A percentile compares a stretch with the other conserved stretches of the same genome.
Evolutionary conservation across 1,140 invertebrate genomes (phyloP).

Genomic region (Lamellibrachia luymesi): DNA sequence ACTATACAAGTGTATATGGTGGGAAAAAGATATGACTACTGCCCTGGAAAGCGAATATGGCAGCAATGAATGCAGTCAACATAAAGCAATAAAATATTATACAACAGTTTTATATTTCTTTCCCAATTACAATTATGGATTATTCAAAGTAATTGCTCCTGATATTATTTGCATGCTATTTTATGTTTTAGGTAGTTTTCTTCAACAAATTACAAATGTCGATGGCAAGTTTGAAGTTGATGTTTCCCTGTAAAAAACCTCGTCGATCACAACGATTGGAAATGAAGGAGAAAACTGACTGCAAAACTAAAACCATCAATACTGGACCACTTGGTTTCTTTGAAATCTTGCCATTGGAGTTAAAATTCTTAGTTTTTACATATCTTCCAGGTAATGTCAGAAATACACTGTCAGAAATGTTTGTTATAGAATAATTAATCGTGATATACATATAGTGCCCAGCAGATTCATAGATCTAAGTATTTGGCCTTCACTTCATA

Average conservation of each 20-base stretch:
- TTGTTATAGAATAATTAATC: background rate
- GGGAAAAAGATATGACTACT: no score
- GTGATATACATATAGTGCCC: no score
- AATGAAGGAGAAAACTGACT: constrained; percentile 39
- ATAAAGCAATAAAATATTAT: no score
- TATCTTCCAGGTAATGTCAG: constrained; percentile 44
- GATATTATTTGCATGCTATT: background rate
- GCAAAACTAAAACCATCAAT: constrained; percentile 34
- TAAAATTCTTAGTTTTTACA: constrained; percentile 49
- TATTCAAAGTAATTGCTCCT: background rate
- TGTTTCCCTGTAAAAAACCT: constrained; percentile 46
- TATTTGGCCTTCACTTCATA: no score
- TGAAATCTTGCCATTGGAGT: constrained; percentile 49
- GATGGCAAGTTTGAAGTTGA: constrained; percentile 20
- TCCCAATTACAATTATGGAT: background rate
- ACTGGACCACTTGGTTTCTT: constrained; percentile 47
- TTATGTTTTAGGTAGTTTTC: background rate
- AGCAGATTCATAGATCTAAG: no score
- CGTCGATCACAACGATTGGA: constrained; percentile 48
- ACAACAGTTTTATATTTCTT: background rate
- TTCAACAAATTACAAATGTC: constrained; percentile 9
- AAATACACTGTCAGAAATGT: background rate
- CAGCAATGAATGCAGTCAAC: no score
- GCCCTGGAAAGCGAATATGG: no score
- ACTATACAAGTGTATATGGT: no score